phyloP scores from a whole-genome alignment of 2,797 vertebrate genomes.

The Tokudaia tokunoshimensis region DNA sequence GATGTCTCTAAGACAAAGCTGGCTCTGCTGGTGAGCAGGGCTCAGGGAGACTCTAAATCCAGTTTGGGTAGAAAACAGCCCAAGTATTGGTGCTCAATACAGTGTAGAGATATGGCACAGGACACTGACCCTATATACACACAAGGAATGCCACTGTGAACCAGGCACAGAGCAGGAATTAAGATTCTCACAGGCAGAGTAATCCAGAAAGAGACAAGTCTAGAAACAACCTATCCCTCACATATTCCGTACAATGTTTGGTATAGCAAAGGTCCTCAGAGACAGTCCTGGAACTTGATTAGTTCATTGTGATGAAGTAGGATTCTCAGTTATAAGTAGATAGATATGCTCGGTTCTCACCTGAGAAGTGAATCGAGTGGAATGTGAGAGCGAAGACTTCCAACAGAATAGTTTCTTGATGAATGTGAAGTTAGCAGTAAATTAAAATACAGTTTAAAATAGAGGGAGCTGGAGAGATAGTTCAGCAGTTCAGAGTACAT shows the following conservation, averaged over 20 bases:
- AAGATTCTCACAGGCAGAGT: background rate
- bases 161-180: background rate
- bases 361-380: background rate
- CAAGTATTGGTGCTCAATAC: background rate
- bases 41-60: background rate
- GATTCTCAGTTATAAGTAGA: background rate
- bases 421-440: background rate
- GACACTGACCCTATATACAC: background rate
- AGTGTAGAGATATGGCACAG: too few species aligned
- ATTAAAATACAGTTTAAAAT: background rate
- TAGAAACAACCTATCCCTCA: background rate
- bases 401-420: background rate
- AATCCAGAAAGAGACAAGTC: background rate
- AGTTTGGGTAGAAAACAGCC: background rate
- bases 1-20: background rate
- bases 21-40: background rate
- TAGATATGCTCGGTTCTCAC: background rate
- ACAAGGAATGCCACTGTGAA: background rate
- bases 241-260: accelerated
- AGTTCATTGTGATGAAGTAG: background rate
- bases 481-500: background rate
- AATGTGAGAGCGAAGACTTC: background rate
- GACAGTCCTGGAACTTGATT: background rate
- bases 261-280: background rate
- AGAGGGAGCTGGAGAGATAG: background rate